Evolutionary conservation across 1,140 invertebrate species (phyloP), one percentile per base, ranked within the genome.

Genomic region (Bombus affinis): DNA sequence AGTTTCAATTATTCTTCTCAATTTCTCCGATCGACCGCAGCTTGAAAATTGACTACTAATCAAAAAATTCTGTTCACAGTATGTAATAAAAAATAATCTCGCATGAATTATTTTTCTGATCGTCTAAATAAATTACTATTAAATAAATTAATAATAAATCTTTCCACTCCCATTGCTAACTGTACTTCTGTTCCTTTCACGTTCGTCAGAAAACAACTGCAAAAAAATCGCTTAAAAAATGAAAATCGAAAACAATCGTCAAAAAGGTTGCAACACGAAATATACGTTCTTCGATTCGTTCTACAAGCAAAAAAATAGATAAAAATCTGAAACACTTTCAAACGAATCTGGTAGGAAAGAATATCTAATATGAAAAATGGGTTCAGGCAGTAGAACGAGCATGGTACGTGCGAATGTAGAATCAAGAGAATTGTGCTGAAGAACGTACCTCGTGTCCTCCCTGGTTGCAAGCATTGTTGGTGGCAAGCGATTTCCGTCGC

Each of bases 401-500:
- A 37, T 78, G 62, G 25, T 72, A 65, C 78, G 83, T 74, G 78
- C 76, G 70, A 15, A 44, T 44, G 10, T 65, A 5, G 25, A 53
- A 75, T 53, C 1, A n/a, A 68, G 32, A n/a, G 9, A 15, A 35
- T 32, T n/a, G 4, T 15, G 22, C 9, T 25, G 18, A 25, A 37
- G 37, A 44, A 89, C 95, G 94, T 96, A 98, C 98, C 97, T 96
- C 97, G 96, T 44, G 96, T 97, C 83, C 95, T 95, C 71, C 97
- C 97, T 18, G 97, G 97, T 78, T 97, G 96, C 68, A 97, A 94
- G 93, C 98, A 98, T 81, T 96, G 96, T 91, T 97, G 96, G 88
- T 96, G 96, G 92, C 98, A 99, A 72, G 98, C 97, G 81, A 96
- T 96, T 92, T 98, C 97, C 0, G 97, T 97, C 10, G 96, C 95